Conservation (phyloP, 1,140 invertebrate genomes). For the Drosophila pandora region DNA sequence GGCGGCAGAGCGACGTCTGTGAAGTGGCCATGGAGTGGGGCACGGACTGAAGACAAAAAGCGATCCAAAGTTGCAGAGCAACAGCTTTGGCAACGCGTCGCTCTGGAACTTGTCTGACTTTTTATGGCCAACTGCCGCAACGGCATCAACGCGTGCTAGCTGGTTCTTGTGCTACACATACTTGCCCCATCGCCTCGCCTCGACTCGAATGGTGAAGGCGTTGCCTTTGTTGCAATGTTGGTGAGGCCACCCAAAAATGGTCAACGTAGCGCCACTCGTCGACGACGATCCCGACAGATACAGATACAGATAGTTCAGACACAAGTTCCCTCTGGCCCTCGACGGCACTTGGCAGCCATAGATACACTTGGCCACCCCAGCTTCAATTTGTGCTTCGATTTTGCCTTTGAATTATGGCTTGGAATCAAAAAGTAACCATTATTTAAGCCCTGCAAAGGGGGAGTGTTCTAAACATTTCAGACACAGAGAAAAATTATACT, state of each 20-base stretch:
- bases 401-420: constrained; percentile 72
- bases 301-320: constrained; percentile 27
- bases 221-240: constrained; percentile 24
- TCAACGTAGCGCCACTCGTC: constrained; percentile 71
- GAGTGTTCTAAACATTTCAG: constrained; percentile 49
- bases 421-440: constrained; percentile 78
- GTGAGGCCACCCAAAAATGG: constrained; percentile 75
- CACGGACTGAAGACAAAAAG: constrained; percentile 7
- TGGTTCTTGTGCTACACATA: constrained; percentile 3
- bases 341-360: constrained; percentile 2
- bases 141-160: constrained; percentile 59
- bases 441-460: constrained; percentile 49
- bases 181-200: neutral
- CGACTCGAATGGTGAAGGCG: constrained; percentile 15
- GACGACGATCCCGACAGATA: constrained; percentile 48
- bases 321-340: constrained; percentile 19
- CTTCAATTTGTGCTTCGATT: constrained; percentile 20
- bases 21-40: neutral
- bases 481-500: constrained; percentile 19
- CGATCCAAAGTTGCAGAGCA: constrained; percentile 12
- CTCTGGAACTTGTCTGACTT: constrained; percentile 75
- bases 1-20: neutral
- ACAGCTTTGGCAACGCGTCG: constrained; percentile 67
- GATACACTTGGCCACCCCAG: constrained; percentile 21
- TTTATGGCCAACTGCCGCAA: constrained; percentile 65